These are phyloP conservation scores for Athalia circularis DNA, from an alignment of 2,888 invertebrate species.

Conservation along the genomic window DNA sequence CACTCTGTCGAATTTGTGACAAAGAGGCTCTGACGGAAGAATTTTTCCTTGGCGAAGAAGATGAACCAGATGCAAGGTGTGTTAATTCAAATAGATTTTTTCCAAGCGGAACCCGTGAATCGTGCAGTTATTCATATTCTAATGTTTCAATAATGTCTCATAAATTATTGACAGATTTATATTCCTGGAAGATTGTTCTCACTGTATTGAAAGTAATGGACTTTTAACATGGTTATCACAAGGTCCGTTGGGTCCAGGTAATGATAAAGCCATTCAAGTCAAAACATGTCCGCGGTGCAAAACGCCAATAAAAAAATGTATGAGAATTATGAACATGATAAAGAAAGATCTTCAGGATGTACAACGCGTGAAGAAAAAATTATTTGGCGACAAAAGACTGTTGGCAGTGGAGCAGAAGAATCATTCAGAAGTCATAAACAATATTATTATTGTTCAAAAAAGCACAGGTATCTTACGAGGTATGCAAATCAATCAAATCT, in stretches of 20 bases:
- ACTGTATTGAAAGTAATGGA: constrained; percentile 74
- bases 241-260: constrained; percentile 41
- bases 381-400: constrained; percentile 55
- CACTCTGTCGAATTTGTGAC: constrained; percentile 78
- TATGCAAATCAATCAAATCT: not conserved
- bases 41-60: constrained; percentile 74
- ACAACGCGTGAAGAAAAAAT: constrained; percentile 63
- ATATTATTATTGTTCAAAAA: not conserved
- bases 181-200: constrained; percentile 76
- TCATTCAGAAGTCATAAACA: not conserved
- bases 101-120: not conserved
- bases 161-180: constrained; percentile 74
- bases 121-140: constrained; percentile 64
- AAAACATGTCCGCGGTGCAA: constrained; percentile 79
- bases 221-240: constrained; percentile 71
- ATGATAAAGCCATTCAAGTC: constrained; percentile 59
- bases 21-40: constrained; percentile 72
- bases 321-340: constrained; percentile 77
- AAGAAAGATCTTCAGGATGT: constrained; percentile 67
- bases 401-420: constrained; percentile 11
- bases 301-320: constrained; percentile 77
- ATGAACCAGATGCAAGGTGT: constrained; percentile 77
- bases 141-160: constrained; percentile 56
- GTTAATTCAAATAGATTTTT: constrained; percentile 35
- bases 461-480: constrained; percentile 20